A percentile compares a stretch with the other conserved stretches of the same genome.
These are phyloP conservation scores for Notothenia coriiceps DNA, from an alignment of 2,113 vertebrate species.

Conservation along the genomic window DNA sequence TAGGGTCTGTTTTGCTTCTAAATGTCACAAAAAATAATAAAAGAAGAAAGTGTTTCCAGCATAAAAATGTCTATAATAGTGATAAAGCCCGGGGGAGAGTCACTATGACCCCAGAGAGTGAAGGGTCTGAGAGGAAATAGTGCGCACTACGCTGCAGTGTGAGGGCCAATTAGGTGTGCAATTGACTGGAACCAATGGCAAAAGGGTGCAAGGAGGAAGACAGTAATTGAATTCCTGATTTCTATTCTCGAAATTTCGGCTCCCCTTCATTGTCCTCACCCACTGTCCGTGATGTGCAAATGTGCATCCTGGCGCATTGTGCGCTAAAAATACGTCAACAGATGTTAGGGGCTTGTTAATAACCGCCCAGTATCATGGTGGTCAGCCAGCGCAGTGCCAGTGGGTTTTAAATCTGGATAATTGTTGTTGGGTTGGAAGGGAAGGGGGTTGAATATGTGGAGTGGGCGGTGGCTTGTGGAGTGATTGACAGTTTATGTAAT, in stretches of 20 bases:
- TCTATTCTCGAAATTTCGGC: conserved; percentile 32
- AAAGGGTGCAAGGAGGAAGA: conserved; percentile 32
- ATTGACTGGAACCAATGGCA: conserved; percentile 71
- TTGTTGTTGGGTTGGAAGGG: conserved; percentile 80
- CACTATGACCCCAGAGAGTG: conserved; percentile 37
- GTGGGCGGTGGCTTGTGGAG: conserved; percentile 84
- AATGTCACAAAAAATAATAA: not conserved
- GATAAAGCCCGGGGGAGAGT: conserved; percentile 35
- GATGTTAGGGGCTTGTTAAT: conserved; percentile 84
- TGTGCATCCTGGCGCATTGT: conserved; percentile 46
- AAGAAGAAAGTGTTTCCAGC: not conserved
- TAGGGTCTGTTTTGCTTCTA: not conserved
- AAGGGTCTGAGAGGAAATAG: conserved; percentile 15
- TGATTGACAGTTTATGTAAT: conserved; percentile 94
- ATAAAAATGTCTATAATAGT: conserved; percentile 35
- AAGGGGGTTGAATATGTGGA: conserved; percentile 84
- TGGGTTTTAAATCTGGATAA: conserved; percentile 88
- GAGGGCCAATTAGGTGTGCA: conserved; percentile 71
- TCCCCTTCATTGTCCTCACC: conserved; percentile 39
- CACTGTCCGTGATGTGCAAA: conserved; percentile 21
- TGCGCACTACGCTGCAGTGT: conserved; percentile 24
- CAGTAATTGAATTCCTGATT: conserved; percentile 62
- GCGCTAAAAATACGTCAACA: conserved; percentile 86
- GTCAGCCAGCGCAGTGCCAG: conserved; percentile 70
- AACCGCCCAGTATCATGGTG: conserved; percentile 83